These are phyloP conservation scores for Lasioglossum pauxillum DNA, from an alignment of 2,888 invertebrate genomes.

Conservation along the genomic window DNA sequence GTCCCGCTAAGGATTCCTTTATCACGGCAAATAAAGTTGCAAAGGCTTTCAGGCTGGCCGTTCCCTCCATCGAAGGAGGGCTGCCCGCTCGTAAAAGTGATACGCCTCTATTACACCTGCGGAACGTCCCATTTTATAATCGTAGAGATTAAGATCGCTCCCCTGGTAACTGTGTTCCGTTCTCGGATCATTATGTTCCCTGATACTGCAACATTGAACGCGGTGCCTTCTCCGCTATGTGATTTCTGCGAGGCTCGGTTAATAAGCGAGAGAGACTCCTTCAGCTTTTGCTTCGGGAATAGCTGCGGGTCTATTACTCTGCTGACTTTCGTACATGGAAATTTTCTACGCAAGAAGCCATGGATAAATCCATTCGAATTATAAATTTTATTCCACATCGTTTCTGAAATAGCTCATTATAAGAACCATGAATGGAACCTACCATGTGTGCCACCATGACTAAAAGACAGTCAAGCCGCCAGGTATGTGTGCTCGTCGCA, in stretches of 20 bases:
- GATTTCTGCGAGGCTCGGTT: background rate
- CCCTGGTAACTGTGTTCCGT: background rate
- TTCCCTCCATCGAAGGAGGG: slow-evolving; percentile 16
- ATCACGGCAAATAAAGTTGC: slow-evolving; percentile 58
- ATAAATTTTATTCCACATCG: no score
- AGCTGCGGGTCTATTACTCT: background rate
- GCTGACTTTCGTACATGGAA: background rate
- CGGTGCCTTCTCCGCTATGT: background rate
- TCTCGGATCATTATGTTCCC: background rate
- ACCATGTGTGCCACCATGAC: no score
- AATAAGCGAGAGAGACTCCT: background rate
- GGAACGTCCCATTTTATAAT: slow-evolving; percentile 41
- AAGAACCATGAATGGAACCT: no score
- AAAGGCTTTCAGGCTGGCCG: slow-evolving; percentile 25
- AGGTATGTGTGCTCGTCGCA: slow-evolving; percentile 59
- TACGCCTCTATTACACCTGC: slow-evolving; percentile 33
- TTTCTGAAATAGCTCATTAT: no score
- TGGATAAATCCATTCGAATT: no score
- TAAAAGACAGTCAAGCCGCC: no score
- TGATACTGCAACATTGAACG: background rate
- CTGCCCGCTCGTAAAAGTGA: slow-evolving; percentile 40
- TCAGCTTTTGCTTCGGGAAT: background rate
- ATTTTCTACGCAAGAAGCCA: no score
- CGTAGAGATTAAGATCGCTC: slow-evolving; percentile 14
- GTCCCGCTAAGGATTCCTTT: slow-evolving; percentile 31